These are phyloP conservation scores for Cetoscarus ocellatus DNA, from an alignment of 2,797 vertebrate species.

Conservation along the genomic window DNA sequence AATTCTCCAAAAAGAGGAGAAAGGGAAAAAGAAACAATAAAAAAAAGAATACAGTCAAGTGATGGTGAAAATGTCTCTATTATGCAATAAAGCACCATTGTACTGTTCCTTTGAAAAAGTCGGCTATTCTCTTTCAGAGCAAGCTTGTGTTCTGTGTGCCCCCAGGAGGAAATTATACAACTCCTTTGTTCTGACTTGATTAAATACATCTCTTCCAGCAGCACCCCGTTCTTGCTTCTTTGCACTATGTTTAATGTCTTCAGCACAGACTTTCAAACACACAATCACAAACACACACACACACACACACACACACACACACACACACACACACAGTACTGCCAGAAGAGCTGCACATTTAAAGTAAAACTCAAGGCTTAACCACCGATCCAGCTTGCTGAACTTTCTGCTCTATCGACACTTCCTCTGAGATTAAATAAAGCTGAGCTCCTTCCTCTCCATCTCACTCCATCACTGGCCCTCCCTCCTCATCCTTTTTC, in stretches of 20 bases:
- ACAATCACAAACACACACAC: constrained; percentile 34
- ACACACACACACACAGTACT: constrained; percentile 26
- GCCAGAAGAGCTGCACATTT: constrained; percentile 73
- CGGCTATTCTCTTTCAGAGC: constrained; percentile 42
- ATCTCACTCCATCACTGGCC: constrained; percentile 49
- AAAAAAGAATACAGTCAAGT: constrained; percentile 33
- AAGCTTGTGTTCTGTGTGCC: constrained; percentile 56
- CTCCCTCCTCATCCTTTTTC: constrained; percentile 11
- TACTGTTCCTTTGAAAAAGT: constrained; percentile 50
- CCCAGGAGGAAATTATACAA: constrained; percentile 75
- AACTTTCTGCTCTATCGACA: constrained; percentile 84
- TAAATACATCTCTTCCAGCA: constrained; percentile 77
- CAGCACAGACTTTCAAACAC: constrained; percentile 51
- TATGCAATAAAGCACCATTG: constrained; percentile 42
- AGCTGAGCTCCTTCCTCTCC: constrained; percentile 68
- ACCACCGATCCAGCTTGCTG: constrained; percentile 81
- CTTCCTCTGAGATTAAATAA: constrained; percentile 83
- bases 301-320: constrained; percentile 27
- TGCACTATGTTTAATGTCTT: constrained; percentile 72
- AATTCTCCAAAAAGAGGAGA: constrained; percentile 21
- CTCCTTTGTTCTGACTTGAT: constrained; percentile 80
- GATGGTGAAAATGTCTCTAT: constrained; percentile 48
- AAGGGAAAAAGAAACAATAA: neutral
- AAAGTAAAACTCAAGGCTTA: constrained; percentile 80
- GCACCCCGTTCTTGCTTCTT: constrained; percentile 65